These are phyloP conservation scores for Brachyrhaphis roseni DNA, from an alignment of 2,797 vertebrate genomes.

Conservation along the genomic window DNA sequence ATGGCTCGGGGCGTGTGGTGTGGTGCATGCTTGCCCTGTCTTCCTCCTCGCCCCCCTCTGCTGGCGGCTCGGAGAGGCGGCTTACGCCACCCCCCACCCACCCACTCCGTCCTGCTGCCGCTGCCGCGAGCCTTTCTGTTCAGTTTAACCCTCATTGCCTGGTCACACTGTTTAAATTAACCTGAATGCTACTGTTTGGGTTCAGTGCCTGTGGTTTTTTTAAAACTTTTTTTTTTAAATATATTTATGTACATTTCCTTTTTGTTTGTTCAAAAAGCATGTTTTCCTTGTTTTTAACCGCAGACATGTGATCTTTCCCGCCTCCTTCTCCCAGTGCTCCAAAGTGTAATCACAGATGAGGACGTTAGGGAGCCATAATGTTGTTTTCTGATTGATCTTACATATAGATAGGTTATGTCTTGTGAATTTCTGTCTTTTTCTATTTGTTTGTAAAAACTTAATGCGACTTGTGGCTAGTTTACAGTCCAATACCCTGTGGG, in stretches of 20 bases:
- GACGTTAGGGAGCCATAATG: conserved; percentile 31
- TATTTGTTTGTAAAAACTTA: conserved; percentile 39
- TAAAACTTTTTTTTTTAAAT: conserved; percentile 6
- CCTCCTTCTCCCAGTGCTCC: conserved; percentile 31
- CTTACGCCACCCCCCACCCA: conserved; percentile 48
- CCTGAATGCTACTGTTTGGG: conserved; percentile 69
- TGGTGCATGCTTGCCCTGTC: conserved; percentile 87
- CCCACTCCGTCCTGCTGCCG: conserved; percentile 33
- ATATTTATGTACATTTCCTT: conserved; percentile 31
- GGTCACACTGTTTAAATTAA: conserved; percentile 68
- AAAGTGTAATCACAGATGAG: conserved; percentile 28
- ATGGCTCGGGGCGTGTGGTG: conserved; percentile 63
- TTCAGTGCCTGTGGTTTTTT: conserved; percentile 73
- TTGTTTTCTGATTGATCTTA: conserved; percentile 40
- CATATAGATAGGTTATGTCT: conserved; percentile 44
- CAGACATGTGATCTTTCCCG: conserved; percentile 31
- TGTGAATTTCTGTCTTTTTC: conserved; percentile 55
- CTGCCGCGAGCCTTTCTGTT: conserved; percentile 70
- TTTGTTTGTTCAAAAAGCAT: conserved; percentile 55
- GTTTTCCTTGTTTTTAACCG: conserved; percentile 54
- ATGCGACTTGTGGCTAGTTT: conserved; percentile 62
- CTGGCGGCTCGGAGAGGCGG: conserved; percentile 46
- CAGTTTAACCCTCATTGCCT: conserved; percentile 75
- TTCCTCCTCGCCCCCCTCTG: conserved; percentile 77
- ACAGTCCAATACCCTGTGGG: conserved; percentile 48